Percentiles rank a stretch among this genome's conserved stretches.
phyloP scores from a whole-genome alignment of 2,888 invertebrate genomes.

The Caenorhabditis sp. region DNA sequence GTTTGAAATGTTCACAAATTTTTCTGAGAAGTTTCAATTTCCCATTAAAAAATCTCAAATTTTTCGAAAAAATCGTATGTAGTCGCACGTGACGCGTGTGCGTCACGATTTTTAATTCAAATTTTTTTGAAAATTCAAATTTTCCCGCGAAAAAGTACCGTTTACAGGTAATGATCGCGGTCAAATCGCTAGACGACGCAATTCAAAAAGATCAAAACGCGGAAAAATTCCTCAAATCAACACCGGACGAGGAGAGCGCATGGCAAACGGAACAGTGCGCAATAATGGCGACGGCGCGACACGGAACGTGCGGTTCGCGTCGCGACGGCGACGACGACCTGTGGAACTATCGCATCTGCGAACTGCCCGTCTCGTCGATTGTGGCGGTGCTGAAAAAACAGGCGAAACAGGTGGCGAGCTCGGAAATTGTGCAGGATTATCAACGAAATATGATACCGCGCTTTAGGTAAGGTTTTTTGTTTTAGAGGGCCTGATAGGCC shows the following conservation, averaged over 20 bases:
- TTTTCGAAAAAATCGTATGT: too few relatives aligned
- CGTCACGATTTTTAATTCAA: not conserved
- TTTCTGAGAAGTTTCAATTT: too few relatives aligned
- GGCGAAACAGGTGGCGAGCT: constrained; percentile 14
- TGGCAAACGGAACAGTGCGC: constrained; percentile 15
- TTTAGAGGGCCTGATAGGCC: too few relatives aligned
- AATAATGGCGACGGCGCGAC: constrained; percentile 2
- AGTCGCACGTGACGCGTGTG: too few relatives aligned
- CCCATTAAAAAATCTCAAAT: too few relatives aligned
- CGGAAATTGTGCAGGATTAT: constrained; percentile 27
- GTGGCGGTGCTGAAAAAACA: constrained; percentile 22
- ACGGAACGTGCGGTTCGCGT: constrained; percentile 5
- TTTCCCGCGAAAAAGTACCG: too few relatives aligned
- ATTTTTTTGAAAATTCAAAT: not conserved
- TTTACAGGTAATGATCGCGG: constrained; percentile 10
- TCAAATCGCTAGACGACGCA: constrained; percentile 9
- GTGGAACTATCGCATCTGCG: constrained; percentile 21
- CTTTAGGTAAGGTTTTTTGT: constrained; percentile 19
- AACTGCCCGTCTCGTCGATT: constrained; percentile 22
- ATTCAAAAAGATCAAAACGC: not conserved
- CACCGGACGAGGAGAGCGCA: not conserved
- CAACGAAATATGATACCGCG: constrained; percentile 20
- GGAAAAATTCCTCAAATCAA: not conserved
- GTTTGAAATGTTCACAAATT: too few relatives aligned
- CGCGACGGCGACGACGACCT: not conserved